Percentiles rank a stretch among this genome's conserved stretches.
These are phyloP conservation scores for Spea bombifrons DNA, from an alignment of 2,113 vertebrate genomes.

Conservation along the genomic window DNA sequence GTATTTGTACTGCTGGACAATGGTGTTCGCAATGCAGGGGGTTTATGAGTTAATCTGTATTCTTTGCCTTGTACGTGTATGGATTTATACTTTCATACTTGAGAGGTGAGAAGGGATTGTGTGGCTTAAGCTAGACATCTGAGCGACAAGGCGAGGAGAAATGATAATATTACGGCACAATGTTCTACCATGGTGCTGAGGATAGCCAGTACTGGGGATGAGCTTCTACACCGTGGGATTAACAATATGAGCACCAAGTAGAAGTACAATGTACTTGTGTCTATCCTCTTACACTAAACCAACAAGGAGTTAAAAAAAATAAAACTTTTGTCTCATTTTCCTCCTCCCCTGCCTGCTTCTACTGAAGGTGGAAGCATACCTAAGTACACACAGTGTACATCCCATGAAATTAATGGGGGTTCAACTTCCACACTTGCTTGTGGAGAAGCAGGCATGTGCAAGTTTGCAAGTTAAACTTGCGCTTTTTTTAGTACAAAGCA, in stretches of 20 bases:
- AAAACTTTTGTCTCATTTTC: too few species aligned
- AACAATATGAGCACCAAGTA: background rate
- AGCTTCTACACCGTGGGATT: background rate
- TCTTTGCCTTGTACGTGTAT: constrained; percentile 13
- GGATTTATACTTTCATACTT: constrained; percentile 27
- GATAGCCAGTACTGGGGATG: background rate
- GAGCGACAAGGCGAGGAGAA: constrained; percentile 1
- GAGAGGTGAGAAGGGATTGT: constrained; percentile 22
- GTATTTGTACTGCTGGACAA: background rate
- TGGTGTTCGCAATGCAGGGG: background rate
- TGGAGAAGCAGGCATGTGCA: too few species aligned
- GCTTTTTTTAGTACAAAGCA: too few species aligned
- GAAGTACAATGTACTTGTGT: too few species aligned
- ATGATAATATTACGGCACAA: constrained; percentile 18
- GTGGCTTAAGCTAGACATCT: constrained; percentile 18
- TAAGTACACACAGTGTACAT: too few species aligned
- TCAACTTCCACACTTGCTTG: too few species aligned
- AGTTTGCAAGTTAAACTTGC: too few species aligned
- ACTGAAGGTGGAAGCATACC: too few species aligned
- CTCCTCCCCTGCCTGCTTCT: too few species aligned
- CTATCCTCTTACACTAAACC: too few species aligned
- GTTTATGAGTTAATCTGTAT: constrained; percentile 13
- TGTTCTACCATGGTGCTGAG: constrained; percentile 4
- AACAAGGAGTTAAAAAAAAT: too few species aligned
- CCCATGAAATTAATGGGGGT: too few species aligned